Evolutionary conservation across 2,113 vertebrate species (phyloP).

Genomic region (Charadrius vociferus): DNA sequence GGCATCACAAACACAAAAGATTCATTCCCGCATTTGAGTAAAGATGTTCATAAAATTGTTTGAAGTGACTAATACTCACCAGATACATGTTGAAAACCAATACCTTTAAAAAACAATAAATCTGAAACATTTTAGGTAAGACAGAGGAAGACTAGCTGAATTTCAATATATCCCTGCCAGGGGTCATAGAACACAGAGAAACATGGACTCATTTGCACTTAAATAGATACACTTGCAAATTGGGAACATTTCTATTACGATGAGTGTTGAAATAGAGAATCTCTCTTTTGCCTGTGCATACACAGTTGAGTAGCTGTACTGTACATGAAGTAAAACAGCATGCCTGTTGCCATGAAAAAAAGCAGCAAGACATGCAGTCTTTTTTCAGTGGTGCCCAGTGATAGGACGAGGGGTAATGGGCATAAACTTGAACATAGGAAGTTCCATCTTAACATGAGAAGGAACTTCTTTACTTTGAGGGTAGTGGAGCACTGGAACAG

Average conservation of each 20-base stretch:
- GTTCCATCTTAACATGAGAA: too few species aligned
- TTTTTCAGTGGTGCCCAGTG: too few species aligned
- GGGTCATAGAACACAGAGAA: neutral
- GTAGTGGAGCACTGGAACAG: too few species aligned
- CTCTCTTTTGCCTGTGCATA: neutral
- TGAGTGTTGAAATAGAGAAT: neutral
- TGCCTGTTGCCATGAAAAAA: neutral
- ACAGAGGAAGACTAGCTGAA: neutral
- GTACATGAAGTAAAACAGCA: neutral
- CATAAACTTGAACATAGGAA: too few species aligned
- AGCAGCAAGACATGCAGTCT: rapidly evolving
- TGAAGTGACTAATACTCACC: neutral
- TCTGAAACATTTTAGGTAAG: neutral
- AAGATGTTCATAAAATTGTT: neutral
- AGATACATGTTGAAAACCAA: neutral
- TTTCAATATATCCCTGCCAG: neutral
- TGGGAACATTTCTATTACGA: neutral
- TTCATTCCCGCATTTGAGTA: neutral
- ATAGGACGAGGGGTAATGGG: too few species aligned
- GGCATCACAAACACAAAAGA: neutral
- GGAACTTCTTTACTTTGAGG: too few species aligned
- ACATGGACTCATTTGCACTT: neutral
- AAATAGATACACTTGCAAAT: neutral
- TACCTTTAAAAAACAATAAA: neutral
- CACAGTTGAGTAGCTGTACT: neutral